Evolutionary conservation across 2,888 invertebrate genomes (phyloP).

Genomic region (Leucania comma): DNA sequence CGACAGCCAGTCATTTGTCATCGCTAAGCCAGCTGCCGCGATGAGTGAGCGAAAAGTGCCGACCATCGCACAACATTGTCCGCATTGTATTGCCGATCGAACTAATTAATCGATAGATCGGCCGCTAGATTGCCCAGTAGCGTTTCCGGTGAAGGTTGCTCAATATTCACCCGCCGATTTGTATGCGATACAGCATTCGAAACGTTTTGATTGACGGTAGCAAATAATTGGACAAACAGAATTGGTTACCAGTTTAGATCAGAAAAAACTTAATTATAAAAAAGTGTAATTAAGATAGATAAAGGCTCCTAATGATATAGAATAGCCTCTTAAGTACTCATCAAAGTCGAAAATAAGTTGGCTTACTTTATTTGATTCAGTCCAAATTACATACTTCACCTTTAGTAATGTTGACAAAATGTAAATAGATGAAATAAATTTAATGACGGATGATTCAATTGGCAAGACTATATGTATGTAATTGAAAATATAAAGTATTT

Average conservation of each 20-base stretch:
- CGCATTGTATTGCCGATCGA: slow-evolving; percentile 86
- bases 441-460: slow-evolving; percentile 61
- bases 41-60: slow-evolving; percentile 87
- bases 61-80: slow-evolving; percentile 82
- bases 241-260: slow-evolving; percentile 55
- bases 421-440: slow-evolving; percentile 50
- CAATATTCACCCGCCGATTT: slow-evolving; percentile 84
- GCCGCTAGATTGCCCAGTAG: slow-evolving; percentile 86
- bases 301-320: slow-evolving; percentile 46
- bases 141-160: slow-evolving; percentile 89
- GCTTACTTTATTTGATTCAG: slow-evolving; percentile 50
- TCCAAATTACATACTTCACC: slow-evolving; percentile 61
- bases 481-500: slow-evolving; percentile 64
- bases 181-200: slow-evolving; percentile 75
- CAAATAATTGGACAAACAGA: slow-evolving; percentile 78
- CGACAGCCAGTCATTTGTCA: slow-evolving; percentile 77
- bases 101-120: slow-evolving; percentile 90
- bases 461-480: slow-evolving; percentile 50
- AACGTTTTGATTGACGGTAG: slow-evolving; percentile 86
- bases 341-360: slow-evolving; percentile 34
- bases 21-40: slow-evolving; percentile 80
- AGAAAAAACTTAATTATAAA: slow-evolving; percentile 57
- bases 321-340: slow-evolving; percentile 51
- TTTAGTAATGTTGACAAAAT: slow-evolving; percentile 62
- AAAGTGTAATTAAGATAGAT: slow-evolving; percentile 52